phyloP scores from a whole-genome alignment of 2,888 invertebrate species.

The Dolichomitus sp. region DNA sequence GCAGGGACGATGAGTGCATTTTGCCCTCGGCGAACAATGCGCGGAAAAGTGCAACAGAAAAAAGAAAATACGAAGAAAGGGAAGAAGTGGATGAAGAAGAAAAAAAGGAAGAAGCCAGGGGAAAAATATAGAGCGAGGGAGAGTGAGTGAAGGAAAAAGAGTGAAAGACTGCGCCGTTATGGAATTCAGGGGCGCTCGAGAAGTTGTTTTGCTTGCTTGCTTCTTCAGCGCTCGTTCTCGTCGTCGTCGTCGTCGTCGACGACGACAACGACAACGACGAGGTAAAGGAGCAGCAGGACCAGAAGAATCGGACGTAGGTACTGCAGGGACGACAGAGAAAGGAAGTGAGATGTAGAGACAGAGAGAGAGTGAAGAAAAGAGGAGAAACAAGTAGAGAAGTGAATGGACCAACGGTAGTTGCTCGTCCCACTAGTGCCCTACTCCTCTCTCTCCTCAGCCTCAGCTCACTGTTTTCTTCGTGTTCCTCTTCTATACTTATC shows the following conservation, averaged over 20 bases:
- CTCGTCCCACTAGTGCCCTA: conserved; percentile 73
- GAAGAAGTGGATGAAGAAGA: conserved; percentile 65
- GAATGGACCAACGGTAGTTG: conserved; percentile 82
- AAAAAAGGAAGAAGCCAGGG: conserved; percentile 43
- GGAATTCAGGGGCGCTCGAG: conserved; percentile 70
- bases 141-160: conserved; percentile 66
- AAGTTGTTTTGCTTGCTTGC: conserved; percentile 74
- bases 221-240: conserved; percentile 32
- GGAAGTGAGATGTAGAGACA: conserved; percentile 49
- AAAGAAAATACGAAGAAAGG: conserved; percentile 59
- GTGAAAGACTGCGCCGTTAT: conserved; percentile 62
- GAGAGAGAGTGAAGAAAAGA: conserved; percentile 45
- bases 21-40: conserved; percentile 65
- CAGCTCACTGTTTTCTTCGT: conserved; percentile 65
- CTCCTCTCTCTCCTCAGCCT: conserved; percentile 65
- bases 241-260: conserved; percentile 18
- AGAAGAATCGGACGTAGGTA: conserved; percentile 67
- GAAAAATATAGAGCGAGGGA: conserved; percentile 62
- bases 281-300: conserved; percentile 71
- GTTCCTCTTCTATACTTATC: conserved; percentile 58
- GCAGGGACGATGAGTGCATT: conserved; percentile 49
- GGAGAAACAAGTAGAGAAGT: conserved; percentile 76
- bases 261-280: conserved; percentile 35
- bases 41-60: conserved; percentile 65
- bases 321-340: conserved; percentile 35